Percentiles rank a stretch among this genome's conserved stretches.
Conservation (phyloP, 2,113 vertebrate species). For the Puntigrus tetrazona region DNA sequence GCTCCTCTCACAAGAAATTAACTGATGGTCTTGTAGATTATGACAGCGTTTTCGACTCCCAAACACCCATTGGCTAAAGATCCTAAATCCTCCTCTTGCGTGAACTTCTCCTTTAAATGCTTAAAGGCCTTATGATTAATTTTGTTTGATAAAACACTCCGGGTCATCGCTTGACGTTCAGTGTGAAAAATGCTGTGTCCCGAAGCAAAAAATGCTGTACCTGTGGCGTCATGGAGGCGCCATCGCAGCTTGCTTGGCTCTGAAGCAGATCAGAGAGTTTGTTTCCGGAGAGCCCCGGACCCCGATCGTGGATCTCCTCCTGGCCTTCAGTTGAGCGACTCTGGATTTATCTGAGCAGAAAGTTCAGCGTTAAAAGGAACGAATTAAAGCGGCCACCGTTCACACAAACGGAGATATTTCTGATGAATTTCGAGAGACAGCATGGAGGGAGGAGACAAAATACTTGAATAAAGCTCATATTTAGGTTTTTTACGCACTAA, state of each 20-base stretch:
- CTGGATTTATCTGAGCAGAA: slow-evolving; percentile 70
- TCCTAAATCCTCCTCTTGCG: too few relatives aligned
- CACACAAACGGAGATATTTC: too few relatives aligned
- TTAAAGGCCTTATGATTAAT: not conserved
- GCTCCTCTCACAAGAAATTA: too few relatives aligned
- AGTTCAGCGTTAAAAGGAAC: not conserved
- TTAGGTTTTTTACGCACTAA: too few relatives aligned
- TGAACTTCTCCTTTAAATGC: not conserved
- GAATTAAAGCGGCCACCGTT: too few relatives aligned
- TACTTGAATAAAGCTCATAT: too few relatives aligned
- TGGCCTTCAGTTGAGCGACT: slow-evolving; percentile 71
- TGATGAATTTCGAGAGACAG: too few relatives aligned
- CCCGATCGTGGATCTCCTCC: slow-evolving; percentile 72
- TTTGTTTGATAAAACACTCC: not conserved
- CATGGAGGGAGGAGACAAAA: too few relatives aligned
- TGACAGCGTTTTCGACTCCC: too few relatives aligned
- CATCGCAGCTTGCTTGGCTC: slow-evolving; percentile 70
- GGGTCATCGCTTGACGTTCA: not conserved
- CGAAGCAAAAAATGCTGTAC: slow-evolving; percentile 30
- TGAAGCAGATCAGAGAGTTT: slow-evolving; percentile 77
- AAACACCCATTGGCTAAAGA: too few relatives aligned
- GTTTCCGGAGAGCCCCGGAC: slow-evolving; percentile 77
- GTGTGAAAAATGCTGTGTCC: not conserved
- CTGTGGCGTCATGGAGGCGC: slow-evolving; percentile 62
- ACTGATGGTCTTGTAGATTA: too few relatives aligned